A percentile compares a stretch with the other conserved stretches of the same genome.
phyloP scores from a whole-genome alignment of 2,888 invertebrate species.

The Eumacrocentrus americanus region DNA sequence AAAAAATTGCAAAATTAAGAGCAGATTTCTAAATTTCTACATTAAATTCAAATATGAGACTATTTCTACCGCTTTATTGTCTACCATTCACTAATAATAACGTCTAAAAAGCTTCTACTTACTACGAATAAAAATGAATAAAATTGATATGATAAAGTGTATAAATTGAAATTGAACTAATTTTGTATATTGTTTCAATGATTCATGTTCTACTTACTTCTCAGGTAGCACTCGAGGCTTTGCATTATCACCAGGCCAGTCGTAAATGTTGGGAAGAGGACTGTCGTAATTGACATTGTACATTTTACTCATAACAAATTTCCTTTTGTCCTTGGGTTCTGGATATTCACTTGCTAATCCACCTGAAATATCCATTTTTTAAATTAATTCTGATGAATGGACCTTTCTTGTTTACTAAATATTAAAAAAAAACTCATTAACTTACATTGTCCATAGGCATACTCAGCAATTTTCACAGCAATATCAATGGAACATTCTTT shows the following conservation, averaged over 20 bases:
- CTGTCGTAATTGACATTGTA: conserved; percentile 81
- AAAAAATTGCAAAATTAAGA: neutral
- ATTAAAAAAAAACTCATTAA: too few relatives aligned
- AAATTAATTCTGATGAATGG: neutral
- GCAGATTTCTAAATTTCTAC: neutral
- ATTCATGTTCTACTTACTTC: conserved; percentile 49
- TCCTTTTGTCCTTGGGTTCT: conserved; percentile 77
- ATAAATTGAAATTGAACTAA: too few relatives aligned
- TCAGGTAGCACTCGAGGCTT: conserved; percentile 56
- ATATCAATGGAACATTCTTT: conserved; percentile 89
- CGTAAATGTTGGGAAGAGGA: conserved; percentile 70
- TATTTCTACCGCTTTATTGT: neutral
- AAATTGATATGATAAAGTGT: neutral
- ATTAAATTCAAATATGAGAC: neutral
- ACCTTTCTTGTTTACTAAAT: too few relatives aligned
- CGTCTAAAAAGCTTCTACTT: neutral
- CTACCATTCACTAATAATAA: neutral
- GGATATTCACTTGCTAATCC: conserved; percentile 84
- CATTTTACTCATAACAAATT: conserved; percentile 75
- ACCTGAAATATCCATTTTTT: conserved; percentile 62
- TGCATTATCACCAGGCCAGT: conserved; percentile 61
- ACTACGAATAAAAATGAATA: neutral
- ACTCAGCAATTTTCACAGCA: conserved; percentile 84
- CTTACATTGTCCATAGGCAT: conserved; percentile 87
- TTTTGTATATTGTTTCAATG: neutral